Evolutionary conservation across 2,888 invertebrate genomes (phyloP).

Genomic region (Caenorhabditis sp.): DNA sequence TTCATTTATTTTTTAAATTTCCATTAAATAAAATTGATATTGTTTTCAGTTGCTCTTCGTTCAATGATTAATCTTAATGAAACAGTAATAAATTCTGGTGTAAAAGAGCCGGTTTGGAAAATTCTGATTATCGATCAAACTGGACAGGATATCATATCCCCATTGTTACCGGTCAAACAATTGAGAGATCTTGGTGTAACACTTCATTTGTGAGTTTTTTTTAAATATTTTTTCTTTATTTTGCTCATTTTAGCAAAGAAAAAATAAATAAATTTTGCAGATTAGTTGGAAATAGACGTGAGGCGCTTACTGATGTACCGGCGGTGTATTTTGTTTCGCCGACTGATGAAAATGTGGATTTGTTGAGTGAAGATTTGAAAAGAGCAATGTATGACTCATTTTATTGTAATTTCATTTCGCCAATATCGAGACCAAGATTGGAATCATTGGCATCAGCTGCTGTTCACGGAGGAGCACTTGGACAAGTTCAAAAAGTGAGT

Average conservation of each 20-base stretch:
- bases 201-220: constrained; percentile 83
- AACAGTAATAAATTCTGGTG: constrained; percentile 59
- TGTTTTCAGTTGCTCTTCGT: constrained; percentile 62
- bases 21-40: too few species aligned
- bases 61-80: constrained; percentile 69
- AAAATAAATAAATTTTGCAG: constrained; percentile 51
- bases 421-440: constrained; percentile 80
- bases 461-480: constrained; percentile 87
- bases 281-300: constrained; percentile 73
- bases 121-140: constrained; percentile 92
- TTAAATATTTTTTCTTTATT: too few species aligned
- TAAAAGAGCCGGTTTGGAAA: constrained; percentile 65
- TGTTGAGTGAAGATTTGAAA: constrained; percentile 79
- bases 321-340: constrained; percentile 97
- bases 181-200: constrained; percentile 94
- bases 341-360: constrained; percentile 90
- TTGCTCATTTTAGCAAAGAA: constrained; percentile 6
- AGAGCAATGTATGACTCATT: constrained; percentile 89
- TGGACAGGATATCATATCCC: constrained; percentile 98
- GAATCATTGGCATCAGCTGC: constrained; percentile 94
- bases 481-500: constrained; percentile 80
- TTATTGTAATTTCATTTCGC: constrained; percentile 92
- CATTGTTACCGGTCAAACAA: constrained; percentile 92
- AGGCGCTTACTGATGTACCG: constrained; percentile 93
- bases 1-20: not conserved